These are phyloP conservation scores for Botia kubotai DNA, from an alignment of 2,797 vertebrate species.

Conservation along the genomic window DNA sequence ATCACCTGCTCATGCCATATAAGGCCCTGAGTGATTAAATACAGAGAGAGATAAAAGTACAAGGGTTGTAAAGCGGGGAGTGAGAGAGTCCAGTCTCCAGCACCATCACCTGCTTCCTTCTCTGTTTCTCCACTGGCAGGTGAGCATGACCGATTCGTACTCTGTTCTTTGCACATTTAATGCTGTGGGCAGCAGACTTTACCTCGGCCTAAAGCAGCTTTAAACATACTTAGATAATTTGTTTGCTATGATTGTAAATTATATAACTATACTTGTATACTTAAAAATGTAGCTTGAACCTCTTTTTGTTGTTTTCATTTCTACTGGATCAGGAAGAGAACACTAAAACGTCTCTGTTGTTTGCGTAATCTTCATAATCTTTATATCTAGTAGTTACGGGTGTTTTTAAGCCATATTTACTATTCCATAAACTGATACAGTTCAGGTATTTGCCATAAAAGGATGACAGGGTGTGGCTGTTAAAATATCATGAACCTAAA, in stretches of 20 bases:
- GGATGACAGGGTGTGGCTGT: not conserved
- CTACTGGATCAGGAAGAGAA: not conserved
- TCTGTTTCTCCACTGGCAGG: conserved; percentile 50
- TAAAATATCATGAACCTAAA: not conserved
- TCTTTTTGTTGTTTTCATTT: not conserved
- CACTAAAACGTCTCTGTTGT: not conserved
- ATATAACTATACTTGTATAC: no score
- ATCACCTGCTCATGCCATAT: conserved; percentile 63
- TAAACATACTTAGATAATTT: conserved; percentile 6
- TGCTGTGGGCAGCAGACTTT: not conserved
- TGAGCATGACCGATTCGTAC: conserved; percentile 45
- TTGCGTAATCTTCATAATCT: not conserved
- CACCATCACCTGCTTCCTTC: conserved; percentile 49
- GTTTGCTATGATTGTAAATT: conserved; percentile 12
- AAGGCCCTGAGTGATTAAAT: conserved; percentile 62
- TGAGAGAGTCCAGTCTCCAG: conserved; percentile 45
- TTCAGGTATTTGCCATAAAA: not conserved
- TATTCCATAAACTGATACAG: not conserved
- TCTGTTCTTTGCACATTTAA: not conserved
- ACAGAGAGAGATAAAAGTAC: conserved; percentile 65
- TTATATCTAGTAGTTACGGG: not conserved
- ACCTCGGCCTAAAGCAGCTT: not conserved
- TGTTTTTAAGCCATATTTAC: not conserved
- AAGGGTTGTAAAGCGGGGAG: conserved; percentile 62
- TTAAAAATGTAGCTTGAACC: not conserved